Conservation (phyloP, 2,113 vertebrate species). For the Muscicapa adusta region DNA sequence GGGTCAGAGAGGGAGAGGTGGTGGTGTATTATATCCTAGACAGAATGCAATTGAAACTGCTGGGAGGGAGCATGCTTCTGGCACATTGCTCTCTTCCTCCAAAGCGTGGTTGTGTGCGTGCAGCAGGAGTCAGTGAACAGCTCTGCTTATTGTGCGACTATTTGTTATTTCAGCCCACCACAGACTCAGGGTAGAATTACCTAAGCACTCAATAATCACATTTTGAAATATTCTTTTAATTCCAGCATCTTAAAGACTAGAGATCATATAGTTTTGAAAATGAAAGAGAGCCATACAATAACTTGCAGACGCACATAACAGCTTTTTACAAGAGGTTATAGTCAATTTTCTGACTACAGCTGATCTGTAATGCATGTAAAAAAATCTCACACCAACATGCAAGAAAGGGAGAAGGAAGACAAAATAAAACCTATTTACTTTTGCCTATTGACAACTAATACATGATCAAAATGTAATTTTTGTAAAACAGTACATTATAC, state of each 20-base stretch:
- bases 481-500: constrained; percentile 14
- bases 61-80: not conserved
- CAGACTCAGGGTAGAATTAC: not conserved
- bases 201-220: not conserved
- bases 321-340: not conserved
- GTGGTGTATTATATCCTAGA: not conserved
- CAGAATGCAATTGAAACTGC: not conserved
- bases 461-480: constrained; percentile 1
- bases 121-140: not conserved
- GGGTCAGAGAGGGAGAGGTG: not conserved
- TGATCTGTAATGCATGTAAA: not conserved
- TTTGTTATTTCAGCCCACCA: not conserved
- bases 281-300: not conserved
- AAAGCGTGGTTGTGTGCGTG: not conserved
- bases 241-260: not conserved
- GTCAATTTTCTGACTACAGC: not conserved
- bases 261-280: not conserved
- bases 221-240: constrained; percentile 16
- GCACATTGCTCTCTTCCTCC: not conserved
- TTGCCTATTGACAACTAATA: not conserved
- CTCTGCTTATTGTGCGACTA: not conserved
- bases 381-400: not conserved
- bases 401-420: not conserved
- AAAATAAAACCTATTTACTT: not conserved
- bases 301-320: not conserved